Evolutionary conservation across 2,113 vertebrate species (phyloP).

Genomic region (Grammomys dolichurus): DNA sequence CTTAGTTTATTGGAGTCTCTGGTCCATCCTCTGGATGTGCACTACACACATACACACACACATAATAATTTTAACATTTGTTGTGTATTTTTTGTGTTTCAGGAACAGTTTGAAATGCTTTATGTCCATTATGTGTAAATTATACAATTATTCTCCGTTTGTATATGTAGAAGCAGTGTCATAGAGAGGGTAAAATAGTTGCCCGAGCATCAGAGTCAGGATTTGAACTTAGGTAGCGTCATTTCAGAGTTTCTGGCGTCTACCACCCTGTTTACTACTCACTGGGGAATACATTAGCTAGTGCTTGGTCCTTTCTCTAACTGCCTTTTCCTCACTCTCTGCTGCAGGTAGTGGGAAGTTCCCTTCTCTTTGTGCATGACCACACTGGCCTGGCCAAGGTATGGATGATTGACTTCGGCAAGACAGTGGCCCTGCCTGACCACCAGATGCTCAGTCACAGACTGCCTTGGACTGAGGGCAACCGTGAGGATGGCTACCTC

Average conservation of each 20-base stretch:
- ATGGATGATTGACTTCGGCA: conserved; percentile 98
- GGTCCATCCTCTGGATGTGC: not conserved
- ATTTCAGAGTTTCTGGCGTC: not conserved
- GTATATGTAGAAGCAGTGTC: not conserved
- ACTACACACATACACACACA: not conserved
- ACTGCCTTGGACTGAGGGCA: conserved; percentile 93
- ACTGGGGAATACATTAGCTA: not conserved
- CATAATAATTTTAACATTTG: not conserved
- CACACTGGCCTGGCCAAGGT: conserved; percentile 90
- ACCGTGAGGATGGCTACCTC: conserved; percentile 94
- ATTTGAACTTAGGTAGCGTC: not conserved
- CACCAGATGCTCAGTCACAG: conserved; percentile 91
- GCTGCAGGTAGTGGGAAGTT: conserved; percentile 94
- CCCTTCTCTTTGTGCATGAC: conserved; percentile 94
- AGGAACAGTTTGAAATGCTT: not conserved
- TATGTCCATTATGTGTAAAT: not conserved
- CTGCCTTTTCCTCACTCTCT: not conserved
- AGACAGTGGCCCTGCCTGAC: conserved; percentile 89
- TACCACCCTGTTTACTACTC: not conserved
- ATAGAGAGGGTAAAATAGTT: conserved; percentile 1
- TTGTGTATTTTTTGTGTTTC: not conserved
- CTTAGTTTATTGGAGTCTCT: not conserved
- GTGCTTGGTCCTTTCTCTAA: not conserved
- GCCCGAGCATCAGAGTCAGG: not conserved
- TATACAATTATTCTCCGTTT: not conserved